Percentiles rank a stretch among this genome's conserved stretches.
phyloP scores from a whole-genome alignment of 1,140 invertebrate genomes.

The Brachionus koreanus region DNA sequence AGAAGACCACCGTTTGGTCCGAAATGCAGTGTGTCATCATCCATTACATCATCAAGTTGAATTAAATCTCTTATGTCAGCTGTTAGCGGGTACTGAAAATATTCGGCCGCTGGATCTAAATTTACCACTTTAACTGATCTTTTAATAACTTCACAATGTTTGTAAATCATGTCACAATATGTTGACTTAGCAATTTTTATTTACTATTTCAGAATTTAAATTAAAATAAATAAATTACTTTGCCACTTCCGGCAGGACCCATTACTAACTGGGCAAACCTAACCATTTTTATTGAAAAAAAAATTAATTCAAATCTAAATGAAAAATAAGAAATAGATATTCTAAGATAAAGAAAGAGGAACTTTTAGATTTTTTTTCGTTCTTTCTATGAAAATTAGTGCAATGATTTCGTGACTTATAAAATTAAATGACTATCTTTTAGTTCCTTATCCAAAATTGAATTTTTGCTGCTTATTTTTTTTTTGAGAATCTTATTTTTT shows the following conservation, averaged over 20 bases:
- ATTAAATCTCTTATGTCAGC: constrained; percentile 90
- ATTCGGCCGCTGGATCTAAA: constrained; percentile 92
- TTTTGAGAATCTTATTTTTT: background rate
- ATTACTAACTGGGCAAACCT: constrained; percentile 87
- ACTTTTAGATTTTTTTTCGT: background rate
- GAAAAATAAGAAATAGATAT: too few relatives aligned
- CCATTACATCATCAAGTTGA: constrained; percentile 90
- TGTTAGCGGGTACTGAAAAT: constrained; percentile 82
- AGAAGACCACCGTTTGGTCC: constrained; percentile 95
- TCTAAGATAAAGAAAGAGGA: too few relatives aligned
- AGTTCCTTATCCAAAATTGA: background rate
- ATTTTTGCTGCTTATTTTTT: background rate
- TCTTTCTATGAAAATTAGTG: background rate
- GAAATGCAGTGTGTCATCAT: constrained; percentile 86
- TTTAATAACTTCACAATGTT: constrained; percentile 72
- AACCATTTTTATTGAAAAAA: constrained; percentile 48
- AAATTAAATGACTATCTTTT: background rate
- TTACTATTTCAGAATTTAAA: background rate
- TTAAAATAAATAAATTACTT: constrained; percentile 62
- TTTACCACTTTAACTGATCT: constrained; percentile 82
- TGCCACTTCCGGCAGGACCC: constrained; percentile 90
- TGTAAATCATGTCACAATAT: constrained; percentile 82
- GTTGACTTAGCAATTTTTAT: constrained; percentile 68
- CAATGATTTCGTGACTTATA: background rate
- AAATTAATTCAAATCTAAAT: constrained; percentile 2